Evolutionary conservation across 2,113 vertebrate genomes (phyloP).

Genomic region (Spilogale gracilis): DNA sequence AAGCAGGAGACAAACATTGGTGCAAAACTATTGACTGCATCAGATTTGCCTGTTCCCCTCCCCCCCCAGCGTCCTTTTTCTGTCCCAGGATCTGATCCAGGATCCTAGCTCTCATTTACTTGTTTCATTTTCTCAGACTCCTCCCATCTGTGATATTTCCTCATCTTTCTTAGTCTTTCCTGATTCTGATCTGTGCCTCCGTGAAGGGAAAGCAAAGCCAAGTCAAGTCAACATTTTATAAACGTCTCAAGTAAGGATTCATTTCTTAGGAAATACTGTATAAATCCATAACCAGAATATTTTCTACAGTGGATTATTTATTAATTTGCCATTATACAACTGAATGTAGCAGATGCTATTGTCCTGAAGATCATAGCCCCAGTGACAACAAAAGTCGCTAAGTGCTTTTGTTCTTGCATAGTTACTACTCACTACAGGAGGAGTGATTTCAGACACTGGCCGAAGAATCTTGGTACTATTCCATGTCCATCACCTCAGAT

Average conservation of each 20-base stretch:
- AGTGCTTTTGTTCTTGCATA: background rate
- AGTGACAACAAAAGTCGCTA: background rate
- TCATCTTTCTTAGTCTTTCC: background rate
- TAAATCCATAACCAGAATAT: slow-evolving; percentile 24
- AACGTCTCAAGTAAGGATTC: background rate
- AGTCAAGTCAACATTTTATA: background rate
- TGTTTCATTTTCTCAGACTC: background rate
- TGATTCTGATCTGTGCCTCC: background rate
- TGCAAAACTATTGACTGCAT: background rate
- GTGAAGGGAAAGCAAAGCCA: background rate
- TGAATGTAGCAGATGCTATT: background rate
- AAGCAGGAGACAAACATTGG: background rate
- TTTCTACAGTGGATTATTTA: background rate
- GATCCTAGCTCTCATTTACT: background rate
- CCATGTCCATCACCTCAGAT: background rate
- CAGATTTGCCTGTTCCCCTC: background rate
- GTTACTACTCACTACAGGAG: background rate
- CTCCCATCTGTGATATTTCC: background rate
- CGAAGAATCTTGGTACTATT: background rate
- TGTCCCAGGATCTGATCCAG: background rate
- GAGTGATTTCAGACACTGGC: background rate
- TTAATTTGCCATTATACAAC: slow-evolving; percentile 46
- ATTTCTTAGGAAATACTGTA: background rate
- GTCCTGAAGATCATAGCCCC: background rate
- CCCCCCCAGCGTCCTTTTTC: background rate